These are phyloP conservation scores for Mermis nigrescens DNA, from an alignment of 2,888 invertebrate genomes.

Conservation along the genomic window DNA sequence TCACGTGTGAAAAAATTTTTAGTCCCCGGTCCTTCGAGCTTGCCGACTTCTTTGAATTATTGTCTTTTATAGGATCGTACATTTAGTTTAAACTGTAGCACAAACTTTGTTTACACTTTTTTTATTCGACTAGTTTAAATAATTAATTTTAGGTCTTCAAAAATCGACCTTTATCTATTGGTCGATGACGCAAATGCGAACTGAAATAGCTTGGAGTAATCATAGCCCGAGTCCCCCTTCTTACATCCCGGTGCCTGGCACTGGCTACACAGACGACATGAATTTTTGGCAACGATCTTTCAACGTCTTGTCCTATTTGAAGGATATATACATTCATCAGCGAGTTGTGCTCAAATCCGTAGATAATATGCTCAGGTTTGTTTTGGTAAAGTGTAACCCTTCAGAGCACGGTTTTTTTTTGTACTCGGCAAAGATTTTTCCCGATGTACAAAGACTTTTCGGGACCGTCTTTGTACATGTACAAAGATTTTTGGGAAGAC, in stretches of 20 bases:
- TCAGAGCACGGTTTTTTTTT: too few relatives aligned
- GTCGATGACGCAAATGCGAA: constrained; percentile 26
- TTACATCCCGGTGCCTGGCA: constrained; percentile 30
- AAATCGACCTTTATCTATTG: constrained; percentile 27
- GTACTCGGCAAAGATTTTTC: too few relatives aligned
- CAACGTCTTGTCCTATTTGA: constrained; percentile 26
- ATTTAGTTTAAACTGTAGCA: too few relatives aligned
- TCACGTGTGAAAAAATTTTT: too few relatives aligned
- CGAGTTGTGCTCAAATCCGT: constrained; percentile 26
- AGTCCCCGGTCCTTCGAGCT: too few relatives aligned
- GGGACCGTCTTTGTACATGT: too few relatives aligned
- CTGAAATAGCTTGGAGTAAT: constrained; percentile 31
- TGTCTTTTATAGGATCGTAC: too few relatives aligned
- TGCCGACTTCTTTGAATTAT: too few relatives aligned
- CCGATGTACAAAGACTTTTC: too few relatives aligned
- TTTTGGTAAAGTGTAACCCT: too few relatives aligned
- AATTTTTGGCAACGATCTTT: constrained; percentile 21
- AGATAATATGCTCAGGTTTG: constrained; percentile 24
- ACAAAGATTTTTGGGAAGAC: too few relatives aligned
- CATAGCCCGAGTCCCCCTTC: constrained; percentile 28
- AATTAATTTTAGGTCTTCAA: constrained; percentile 13
- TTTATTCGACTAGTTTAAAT: background rate
- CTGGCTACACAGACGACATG: constrained; percentile 24
- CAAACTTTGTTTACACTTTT: background rate
- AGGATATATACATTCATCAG: constrained; percentile 27